These are phyloP conservation scores for Microchrysa polita DNA, from an alignment of 2,888 invertebrate genomes.

Conservation along the genomic window DNA sequence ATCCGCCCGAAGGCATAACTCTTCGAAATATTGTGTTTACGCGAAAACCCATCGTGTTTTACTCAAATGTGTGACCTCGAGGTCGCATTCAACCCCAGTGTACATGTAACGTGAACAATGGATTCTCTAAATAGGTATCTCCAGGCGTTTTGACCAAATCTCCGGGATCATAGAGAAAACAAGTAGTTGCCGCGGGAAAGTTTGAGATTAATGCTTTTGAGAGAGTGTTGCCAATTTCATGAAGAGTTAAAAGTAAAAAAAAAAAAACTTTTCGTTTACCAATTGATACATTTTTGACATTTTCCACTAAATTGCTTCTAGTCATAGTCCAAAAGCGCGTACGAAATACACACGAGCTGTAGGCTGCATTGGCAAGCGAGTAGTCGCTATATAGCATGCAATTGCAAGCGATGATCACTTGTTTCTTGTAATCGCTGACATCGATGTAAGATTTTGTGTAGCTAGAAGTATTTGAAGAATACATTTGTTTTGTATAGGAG, in stretches of 20 bases:
- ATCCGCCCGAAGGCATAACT: conserved; percentile 42
- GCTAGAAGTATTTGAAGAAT: no score
- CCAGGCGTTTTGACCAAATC: conserved; percentile 49
- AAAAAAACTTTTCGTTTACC: no score
- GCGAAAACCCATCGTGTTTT: conserved; percentile 37
- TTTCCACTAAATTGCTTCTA: no score
- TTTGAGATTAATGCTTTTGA: not conserved
- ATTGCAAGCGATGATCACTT: no score
- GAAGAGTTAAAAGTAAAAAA: not conserved
- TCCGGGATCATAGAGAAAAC: not conserved
- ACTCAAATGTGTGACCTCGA: conserved; percentile 40
- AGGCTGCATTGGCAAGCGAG: no score
- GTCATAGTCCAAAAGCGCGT: no score
- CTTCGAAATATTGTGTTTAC: conserved; percentile 29
- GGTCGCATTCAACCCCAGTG: conserved; percentile 22
- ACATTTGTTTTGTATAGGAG: no score
- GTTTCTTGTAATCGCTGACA: no score
- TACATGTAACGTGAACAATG: conserved; percentile 36
- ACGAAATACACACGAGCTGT: no score
- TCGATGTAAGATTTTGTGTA: no score
- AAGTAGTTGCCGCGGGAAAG: not conserved
- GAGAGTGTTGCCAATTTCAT: not conserved
- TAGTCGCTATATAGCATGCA: no score
- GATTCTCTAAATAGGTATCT: conserved; percentile 49
- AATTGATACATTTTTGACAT: no score